A percentile compares a stretch with the other conserved stretches of the same genome.
These are phyloP conservation scores for Sipha maydis DNA, from an alignment of 2,888 invertebrate species.

Conservation along the genomic window DNA sequence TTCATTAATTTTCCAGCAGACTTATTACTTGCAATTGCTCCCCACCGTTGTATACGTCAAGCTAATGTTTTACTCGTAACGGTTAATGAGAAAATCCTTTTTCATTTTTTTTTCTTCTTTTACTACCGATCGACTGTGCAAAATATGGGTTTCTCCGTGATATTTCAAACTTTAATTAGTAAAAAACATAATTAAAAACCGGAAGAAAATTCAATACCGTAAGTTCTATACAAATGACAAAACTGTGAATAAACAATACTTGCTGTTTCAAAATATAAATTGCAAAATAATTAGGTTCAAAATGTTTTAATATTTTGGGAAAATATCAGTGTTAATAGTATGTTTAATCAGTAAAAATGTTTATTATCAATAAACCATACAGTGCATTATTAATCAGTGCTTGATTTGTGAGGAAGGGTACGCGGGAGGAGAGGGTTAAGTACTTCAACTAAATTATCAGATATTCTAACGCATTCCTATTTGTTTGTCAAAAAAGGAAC, in stretches of 20 bases:
- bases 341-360: not conserved
- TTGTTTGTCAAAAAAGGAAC: no score
- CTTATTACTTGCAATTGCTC: constrained; percentile 61
- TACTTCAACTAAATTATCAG: no score
- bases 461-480: no score
- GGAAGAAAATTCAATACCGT: constrained; percentile 15
- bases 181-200: constrained; percentile 42
- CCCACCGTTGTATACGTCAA: constrained; percentile 56
- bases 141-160: constrained; percentile 41
- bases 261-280: not conserved
- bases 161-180: constrained; percentile 59
- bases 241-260: not conserved
- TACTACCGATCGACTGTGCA: constrained; percentile 29
- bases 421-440: no score
- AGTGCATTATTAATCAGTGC: no score
- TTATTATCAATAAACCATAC: no score
- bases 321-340: not conserved
- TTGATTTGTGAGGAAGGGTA: no score
- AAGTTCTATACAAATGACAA: constrained; percentile 31
- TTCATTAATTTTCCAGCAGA: constrained; percentile 62
- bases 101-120: constrained; percentile 52
- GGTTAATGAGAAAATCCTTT: constrained; percentile 60
- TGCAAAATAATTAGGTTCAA: constrained; percentile 3
- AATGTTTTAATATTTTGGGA: not conserved
- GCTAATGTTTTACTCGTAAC: constrained; percentile 60